Base-by-base conservation (phyloP, 2,113 vertebrate genomes). In the Perca fluviatilis region DNA sequence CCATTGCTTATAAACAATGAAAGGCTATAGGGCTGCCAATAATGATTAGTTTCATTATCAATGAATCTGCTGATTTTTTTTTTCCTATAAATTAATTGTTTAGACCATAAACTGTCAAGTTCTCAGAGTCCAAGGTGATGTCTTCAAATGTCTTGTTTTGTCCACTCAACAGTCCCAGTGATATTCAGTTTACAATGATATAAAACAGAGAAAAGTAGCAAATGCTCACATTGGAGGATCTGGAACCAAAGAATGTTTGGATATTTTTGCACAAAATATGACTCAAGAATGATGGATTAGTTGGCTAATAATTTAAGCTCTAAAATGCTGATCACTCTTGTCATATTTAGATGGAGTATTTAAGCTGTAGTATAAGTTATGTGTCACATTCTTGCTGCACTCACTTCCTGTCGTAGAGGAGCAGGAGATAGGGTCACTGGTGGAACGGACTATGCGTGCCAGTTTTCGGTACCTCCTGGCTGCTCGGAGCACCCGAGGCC, bases 341-440 rank as follows among this genome's bases (percentile, higher is more conserved):
- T 43, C 21, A 68, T 60, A 36, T 53, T 30, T 33, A 74, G 14
- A 56, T 62, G 10, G n/a, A 46, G 25, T 50, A 27, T 63, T 47
- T 66, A 47, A 40, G 23, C 4, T 25, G 13, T 1, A 51, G 58
- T 60, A 16, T 49, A 21, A 66, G 47, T 21, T 47, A 33, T 65
- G 18, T 49, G 2, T 61, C 14, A 65, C 18, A 53, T 80, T 67
- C 27, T 49, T 78, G 54, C 23, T 30, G 73, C n/a, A 91, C 94
- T 54, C 93, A 99, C 98, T 94, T 98, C 95, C 93, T 30, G 85
- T 36, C 0, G 80, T 23, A n/a, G 96, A 96, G 0, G 93, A 93
- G 64, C 96, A 97, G 0, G 97, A 96, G 33, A 97, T 91, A 0
- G 98, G 98, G 93, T 99, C 98, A 47, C 98, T 99, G 93, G 96